Base-by-base conservation (phyloP, 2,113 vertebrate genomes). In the Thermophis baileyi region DNA sequence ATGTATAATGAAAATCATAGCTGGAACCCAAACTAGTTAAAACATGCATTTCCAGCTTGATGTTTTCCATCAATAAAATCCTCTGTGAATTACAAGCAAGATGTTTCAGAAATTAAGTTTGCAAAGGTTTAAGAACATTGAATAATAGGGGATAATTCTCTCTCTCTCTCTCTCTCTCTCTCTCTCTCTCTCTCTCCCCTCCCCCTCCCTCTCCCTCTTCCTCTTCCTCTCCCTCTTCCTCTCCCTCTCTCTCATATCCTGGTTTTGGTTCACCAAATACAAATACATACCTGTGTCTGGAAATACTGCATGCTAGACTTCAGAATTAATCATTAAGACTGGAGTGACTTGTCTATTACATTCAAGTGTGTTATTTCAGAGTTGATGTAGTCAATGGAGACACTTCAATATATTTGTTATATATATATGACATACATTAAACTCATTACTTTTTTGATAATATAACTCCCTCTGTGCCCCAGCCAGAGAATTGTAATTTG, bases 381-480 rank as follows among this genome's bases (percentile, higher is more conserved):
- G 53, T 91, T 89, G 49, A 90, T 97, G 94, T 86, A 46, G 91
- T 57, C 92, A 47, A 74, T 89, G 88, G 91, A 95, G 94, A 81
- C 93, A 55, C 93, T 93, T 0, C 1, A 94, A 74, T 81, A 40
- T 81, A 81, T n/a, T n/a, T n/a, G n/a, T n/a, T 5, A 54, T 54
- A 54, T 54, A 54, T 69, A 95, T 81, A 92, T 20, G 81, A 14
- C 20, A 46, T 25, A 9, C 47, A 30, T 94, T 88, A 94, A 95
- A 92, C 63, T 95, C n/a, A 44, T 90, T 85, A 25, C 6, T 14
- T 90, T 94, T 95, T 89, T 74, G 60, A 94, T 91, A 94, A 94
- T 94, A 54, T n/a, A 91, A 92, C 63, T 96, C 92, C 87, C 90
- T 86, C 20, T 24, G 49, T 93, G 91, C 93, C 92, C 90, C 63